Evolutionary conservation across 1,140 invertebrate genomes (phyloP).

Genomic region (Drosophila sp.): DNA sequence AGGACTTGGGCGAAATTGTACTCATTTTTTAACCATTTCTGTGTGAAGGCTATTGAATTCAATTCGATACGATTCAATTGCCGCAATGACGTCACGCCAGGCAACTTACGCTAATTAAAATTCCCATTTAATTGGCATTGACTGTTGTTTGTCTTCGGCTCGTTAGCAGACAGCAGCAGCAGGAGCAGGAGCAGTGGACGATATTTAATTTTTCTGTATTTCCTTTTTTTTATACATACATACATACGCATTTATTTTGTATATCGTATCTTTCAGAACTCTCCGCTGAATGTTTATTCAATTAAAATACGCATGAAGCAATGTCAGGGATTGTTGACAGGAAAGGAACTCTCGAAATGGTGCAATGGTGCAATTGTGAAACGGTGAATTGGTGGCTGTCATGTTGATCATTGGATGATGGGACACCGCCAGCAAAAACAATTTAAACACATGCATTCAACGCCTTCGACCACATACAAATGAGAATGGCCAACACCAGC

Average conservation of each 20-base stretch:
- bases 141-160: conserved; percentile 75
- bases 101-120: conserved; percentile 79
- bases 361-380: neutral
- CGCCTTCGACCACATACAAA: conserved; percentile 59
- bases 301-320: conserved; percentile 69
- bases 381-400: conserved; percentile 40
- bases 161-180: conserved; percentile 50
- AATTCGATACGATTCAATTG: conserved; percentile 15
- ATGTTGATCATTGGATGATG: conserved; percentile 52
- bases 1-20: no score
- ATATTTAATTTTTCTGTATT: conserved; percentile 40
- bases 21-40: neutral
- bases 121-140: conserved; percentile 79
- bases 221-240: neutral
- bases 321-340: conserved; percentile 49
- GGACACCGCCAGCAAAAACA: conserved; percentile 61
- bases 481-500: conserved; percentile 15
- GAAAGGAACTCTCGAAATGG: conserved; percentile 29
- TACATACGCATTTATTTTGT: neutral
- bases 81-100: conserved; percentile 54
- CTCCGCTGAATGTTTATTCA: conserved; percentile 68
- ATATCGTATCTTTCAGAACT: conserved; percentile 32
- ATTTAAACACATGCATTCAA: conserved; percentile 77
- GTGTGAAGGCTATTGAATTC: neutral
- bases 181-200: conserved; percentile 23